phyloP scores from a whole-genome alignment of 1,140 invertebrate species.

The Ceratina australensis region DNA sequence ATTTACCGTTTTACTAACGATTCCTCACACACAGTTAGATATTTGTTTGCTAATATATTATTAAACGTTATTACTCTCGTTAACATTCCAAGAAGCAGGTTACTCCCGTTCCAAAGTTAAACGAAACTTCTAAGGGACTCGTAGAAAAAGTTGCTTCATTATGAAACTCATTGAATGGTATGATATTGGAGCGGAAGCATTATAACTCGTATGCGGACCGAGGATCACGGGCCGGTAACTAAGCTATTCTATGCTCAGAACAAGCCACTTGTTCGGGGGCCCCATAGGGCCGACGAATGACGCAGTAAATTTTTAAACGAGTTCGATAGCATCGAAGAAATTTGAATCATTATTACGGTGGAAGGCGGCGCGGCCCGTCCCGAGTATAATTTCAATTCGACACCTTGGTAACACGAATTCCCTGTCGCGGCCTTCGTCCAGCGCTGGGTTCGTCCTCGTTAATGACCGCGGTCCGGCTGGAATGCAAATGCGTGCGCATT shows the following conservation, averaged over 20 bases:
- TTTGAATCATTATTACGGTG: constrained; percentile 30
- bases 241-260: too few relatives aligned
- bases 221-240: too few relatives aligned
- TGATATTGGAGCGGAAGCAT: too few relatives aligned
- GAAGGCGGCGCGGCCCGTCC: neutral
- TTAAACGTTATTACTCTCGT: too few relatives aligned
- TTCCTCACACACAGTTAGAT: neutral
- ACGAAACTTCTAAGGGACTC: neutral
- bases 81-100: neutral
- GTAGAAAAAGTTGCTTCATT: too few relatives aligned
- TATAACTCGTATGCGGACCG: too few relatives aligned
- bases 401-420: constrained; percentile 43
- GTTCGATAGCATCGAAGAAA: neutral
- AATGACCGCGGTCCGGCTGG: constrained; percentile 27
- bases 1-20: neutral
- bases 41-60: too few relatives aligned
- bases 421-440: constrained; percentile 3
- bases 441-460: constrained; percentile 22
- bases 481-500: constrained; percentile 50
- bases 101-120: neutral
- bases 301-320: neutral
- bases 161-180: too few relatives aligned
- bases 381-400: constrained; percentile 40
- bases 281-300: neutral
- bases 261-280: neutral